Base-by-base conservation (phyloP, 2,113 vertebrate species). In the Tamias sibiricus region DNA sequence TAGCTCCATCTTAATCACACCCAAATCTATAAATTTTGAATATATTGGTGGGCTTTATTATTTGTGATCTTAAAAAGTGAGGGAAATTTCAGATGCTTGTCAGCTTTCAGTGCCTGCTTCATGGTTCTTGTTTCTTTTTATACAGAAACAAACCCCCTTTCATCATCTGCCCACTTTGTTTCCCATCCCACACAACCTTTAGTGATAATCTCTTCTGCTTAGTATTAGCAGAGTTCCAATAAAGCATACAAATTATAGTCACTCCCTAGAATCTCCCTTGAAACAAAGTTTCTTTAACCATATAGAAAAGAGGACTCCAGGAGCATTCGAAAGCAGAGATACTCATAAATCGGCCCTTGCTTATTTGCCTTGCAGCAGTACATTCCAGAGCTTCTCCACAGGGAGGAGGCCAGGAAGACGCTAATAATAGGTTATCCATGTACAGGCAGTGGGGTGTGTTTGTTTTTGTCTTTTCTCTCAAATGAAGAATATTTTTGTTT, bases 361-460 rank as follows among this genome's bases (percentile, higher is more conserved):
- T 64, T 83, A 3, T 37, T 94, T 93, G 85, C 17, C 77, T 87
- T 79, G 19, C 28, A 95, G 69, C 82, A 94, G 1, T 82, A 35
- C 84, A 95, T 90, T 96, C 62, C 85, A 77, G 94, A 93, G 84
- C 92, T 87, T 92, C 76, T 94, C 69, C 44, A 75, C 49, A 87
- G 77, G 40, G 40, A 93, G 42, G 32, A 75, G 20, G 35, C 52
- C 14, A 35, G 6, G 85, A 79, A 54, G 68, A 44, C 16, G n/a
- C 37, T n/a, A 92, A 57, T 6, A 1, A 26, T 2, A 92, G 83
- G 91, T 57, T 96, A 52, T 57, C 90, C 47, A 17, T 72, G 8
- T 84, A 62, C 14, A 77, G 75, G 20, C 30, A 57, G 14, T 89
- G 54, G 54, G 54, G 59, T 62, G 24, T 62, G 9, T 94, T 95